Evolutionary conservation across 2,888 invertebrate species (phyloP).

Genomic region (Cosmorhoe ocellata): DNA sequence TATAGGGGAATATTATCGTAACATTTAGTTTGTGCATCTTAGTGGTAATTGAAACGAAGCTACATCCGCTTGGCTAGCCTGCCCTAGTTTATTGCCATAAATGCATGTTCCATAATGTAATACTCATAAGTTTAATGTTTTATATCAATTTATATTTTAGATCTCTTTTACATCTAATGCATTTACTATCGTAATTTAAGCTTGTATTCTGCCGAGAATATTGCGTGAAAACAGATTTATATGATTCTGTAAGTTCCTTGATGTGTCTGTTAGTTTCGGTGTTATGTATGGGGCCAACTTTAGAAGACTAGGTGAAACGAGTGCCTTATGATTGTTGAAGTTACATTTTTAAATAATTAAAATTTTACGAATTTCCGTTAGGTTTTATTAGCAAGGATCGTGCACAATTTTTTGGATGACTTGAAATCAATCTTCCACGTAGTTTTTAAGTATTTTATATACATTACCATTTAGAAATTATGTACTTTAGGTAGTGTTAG

Average conservation of each 20-base stretch:
- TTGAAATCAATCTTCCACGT: constrained; percentile 72
- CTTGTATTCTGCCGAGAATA: constrained; percentile 56
- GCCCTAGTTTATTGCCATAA: constrained; percentile 81
- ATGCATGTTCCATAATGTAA: constrained; percentile 83
- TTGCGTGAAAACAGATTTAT: constrained; percentile 48
- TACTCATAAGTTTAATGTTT: constrained; percentile 80
- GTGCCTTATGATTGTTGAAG: constrained; percentile 70
- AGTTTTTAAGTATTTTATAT: constrained; percentile 73
- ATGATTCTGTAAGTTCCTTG: constrained; percentile 64
- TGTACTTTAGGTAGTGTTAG: constrained; percentile 49
- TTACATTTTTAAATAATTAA: constrained; percentile 36
- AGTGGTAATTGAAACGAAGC: constrained; percentile 73
- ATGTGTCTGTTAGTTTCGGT: constrained; percentile 52
- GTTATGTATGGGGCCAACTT: constrained; percentile 65
- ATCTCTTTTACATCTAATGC: constrained; percentile 81
- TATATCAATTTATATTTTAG: constrained; percentile 77
- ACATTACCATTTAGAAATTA: constrained; percentile 80
- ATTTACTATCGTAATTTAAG: constrained; percentile 75
- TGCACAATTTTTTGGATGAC: constrained; percentile 45
- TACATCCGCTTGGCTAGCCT: constrained; percentile 79
- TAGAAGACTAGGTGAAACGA: constrained; percentile 53
- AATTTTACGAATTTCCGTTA: constrained; percentile 33
- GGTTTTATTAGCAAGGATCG: constrained; percentile 28
- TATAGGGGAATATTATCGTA: constrained; percentile 25
- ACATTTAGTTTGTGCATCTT: constrained; percentile 58